Evolutionary conservation across 2,113 vertebrate genomes (phyloP).

Genomic region (Nesoenas mayeri): DNA sequence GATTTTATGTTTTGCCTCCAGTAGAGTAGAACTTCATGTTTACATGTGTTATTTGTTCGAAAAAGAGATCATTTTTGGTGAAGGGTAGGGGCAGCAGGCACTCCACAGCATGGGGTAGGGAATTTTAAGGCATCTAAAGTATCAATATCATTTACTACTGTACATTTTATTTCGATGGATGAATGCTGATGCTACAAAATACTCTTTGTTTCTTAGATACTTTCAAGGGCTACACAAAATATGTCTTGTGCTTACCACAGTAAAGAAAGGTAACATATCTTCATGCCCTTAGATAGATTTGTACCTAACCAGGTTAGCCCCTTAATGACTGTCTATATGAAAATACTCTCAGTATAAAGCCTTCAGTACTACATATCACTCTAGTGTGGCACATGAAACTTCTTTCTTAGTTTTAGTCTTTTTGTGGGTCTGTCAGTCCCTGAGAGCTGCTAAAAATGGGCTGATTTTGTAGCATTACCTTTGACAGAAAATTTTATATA

Average conservation of each 20-base stretch:
- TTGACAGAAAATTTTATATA: neutral
- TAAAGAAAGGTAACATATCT: neutral
- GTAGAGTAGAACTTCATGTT: neutral
- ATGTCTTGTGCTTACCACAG: neutral
- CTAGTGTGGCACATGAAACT: neutral
- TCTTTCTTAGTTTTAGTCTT: neutral
- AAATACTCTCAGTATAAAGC: neutral
- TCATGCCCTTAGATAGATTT: neutral
- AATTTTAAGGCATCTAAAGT: neutral
- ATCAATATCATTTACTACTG: neutral
- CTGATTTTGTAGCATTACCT: neutral
- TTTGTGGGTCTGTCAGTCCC: neutral
- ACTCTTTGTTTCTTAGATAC: neutral
- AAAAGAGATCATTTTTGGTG: neutral
- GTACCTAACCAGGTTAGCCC: neutral
- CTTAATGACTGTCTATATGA: neutral
- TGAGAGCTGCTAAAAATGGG: neutral
- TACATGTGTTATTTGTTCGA: neutral
- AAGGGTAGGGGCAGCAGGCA: accelerated
- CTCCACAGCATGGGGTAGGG: neutral
- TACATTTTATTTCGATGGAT: neutral
- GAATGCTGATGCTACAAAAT: neutral
- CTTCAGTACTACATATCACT: neutral
- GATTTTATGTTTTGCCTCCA: neutral
- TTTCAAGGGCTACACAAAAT: neutral